Conservation (phyloP, 2,797 vertebrate species). For the Acropternis orthonyx region DNA sequence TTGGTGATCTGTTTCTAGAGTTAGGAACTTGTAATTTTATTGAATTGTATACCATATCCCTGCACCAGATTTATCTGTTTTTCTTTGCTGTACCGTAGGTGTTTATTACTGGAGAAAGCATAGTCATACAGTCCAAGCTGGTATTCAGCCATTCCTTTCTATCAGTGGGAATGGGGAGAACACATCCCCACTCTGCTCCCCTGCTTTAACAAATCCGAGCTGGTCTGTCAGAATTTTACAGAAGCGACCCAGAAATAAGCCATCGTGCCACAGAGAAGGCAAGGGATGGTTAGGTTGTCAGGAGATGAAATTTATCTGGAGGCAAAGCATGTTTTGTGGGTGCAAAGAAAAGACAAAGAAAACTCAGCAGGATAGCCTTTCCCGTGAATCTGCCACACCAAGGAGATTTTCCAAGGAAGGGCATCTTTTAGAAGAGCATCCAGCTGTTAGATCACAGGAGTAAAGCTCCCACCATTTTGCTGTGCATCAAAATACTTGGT, state of each 20-base stretch:
- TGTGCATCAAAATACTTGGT: not conserved
- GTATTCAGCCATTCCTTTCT: not conserved
- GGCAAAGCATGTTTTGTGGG: not conserved
- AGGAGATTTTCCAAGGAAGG: not conserved
- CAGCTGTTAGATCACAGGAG: not conserved
- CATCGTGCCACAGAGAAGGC: not conserved
- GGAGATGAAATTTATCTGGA: not conserved
- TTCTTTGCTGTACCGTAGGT: not conserved
- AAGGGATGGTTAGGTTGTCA: not conserved
- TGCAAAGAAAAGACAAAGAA: not conserved
- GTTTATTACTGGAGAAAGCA: not conserved
- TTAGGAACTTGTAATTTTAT: not conserved
- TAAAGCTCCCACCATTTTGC: not conserved
- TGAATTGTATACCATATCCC: not conserved
- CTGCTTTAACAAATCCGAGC: not conserved
- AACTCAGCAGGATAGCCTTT: not conserved
- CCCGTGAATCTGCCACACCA: not conserved
- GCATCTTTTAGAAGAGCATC: not conserved
- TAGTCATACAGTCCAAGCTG: not conserved
- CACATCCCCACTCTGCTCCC: not conserved
- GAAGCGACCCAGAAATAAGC: rapidly evolving
- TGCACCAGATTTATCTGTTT: not conserved
- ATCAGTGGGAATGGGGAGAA: rapidly evolving
- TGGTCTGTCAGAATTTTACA: not conserved
- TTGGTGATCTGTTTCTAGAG: not conserved